Conservation (phyloP, 1,140 invertebrate species). For the Caenorhabditis briggsae region DNA sequence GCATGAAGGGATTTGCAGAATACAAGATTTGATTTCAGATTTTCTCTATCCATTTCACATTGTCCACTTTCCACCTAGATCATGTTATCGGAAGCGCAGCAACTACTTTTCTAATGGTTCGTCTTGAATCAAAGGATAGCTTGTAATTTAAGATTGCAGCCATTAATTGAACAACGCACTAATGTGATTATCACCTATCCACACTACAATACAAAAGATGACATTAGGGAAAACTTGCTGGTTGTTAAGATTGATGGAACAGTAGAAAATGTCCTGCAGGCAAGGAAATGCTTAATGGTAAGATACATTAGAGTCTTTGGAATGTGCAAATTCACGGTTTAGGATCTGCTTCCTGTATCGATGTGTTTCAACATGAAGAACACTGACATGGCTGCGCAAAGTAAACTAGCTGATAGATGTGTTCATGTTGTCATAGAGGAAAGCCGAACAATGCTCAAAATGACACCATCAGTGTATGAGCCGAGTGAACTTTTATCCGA, state of each 20-base stretch:
- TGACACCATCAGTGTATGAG: not conserved
- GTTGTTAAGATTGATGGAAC: not conserved
- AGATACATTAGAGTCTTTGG: not conserved
- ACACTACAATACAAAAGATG: not conserved
- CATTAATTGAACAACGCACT: not conserved
- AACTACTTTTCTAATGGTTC: not conserved
- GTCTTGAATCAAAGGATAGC: too few species aligned
- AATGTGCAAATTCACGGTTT: not conserved
- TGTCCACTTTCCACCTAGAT: not conserved
- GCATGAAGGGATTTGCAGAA: not conserved
- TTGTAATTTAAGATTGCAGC: not conserved
- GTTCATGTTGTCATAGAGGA: not conserved
- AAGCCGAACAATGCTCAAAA: not conserved
- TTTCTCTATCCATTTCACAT: constrained; percentile 33
- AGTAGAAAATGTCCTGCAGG: not conserved
- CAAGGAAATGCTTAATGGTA: constrained; percentile 30
- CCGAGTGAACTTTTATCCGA: constrained; percentile 3
- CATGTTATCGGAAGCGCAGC: not conserved
- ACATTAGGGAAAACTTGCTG: not conserved
- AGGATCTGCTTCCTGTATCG: constrained; percentile 33
- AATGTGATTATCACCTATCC: not conserved
- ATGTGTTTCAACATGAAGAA: not conserved
- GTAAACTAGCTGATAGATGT: not conserved
- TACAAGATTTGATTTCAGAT: not conserved
- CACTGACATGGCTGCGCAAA: not conserved